A percentile compares a stretch with the other conserved stretches of the same genome.
Conservation (phyloP, 1,140 invertebrate species). For the Callitettix versicolor region DNA sequence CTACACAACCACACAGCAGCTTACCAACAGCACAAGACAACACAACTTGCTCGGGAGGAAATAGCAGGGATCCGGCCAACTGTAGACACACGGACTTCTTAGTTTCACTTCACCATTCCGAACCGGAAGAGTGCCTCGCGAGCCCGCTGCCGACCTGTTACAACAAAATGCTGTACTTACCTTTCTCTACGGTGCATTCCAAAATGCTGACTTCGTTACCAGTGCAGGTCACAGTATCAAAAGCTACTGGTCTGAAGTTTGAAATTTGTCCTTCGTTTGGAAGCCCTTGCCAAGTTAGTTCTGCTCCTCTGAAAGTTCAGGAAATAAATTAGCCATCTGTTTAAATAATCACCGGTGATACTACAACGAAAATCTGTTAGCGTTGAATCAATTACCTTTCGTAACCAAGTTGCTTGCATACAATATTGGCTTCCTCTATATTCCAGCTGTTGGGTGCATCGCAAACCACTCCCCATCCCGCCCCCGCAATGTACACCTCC, state of each 20-base stretch:
- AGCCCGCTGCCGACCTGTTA: too few relatives aligned
- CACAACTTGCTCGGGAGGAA: too few relatives aligned
- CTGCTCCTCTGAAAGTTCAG: constrained; percentile 36
- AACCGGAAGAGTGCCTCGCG: too few relatives aligned
- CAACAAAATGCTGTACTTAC: too few relatives aligned
- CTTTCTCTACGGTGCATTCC: constrained; percentile 33
- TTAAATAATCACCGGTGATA: too few relatives aligned
- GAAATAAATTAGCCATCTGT: constrained; percentile 21
- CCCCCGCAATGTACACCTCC: constrained; percentile 35
- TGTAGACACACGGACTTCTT: too few relatives aligned
- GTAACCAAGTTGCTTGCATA: constrained; percentile 45
- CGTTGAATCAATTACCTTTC: constrained; percentile 32
- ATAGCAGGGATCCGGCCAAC: too few relatives aligned
- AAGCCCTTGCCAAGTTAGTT: constrained; percentile 41
- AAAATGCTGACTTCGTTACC: constrained; percentile 40
- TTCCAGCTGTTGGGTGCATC: constrained; percentile 39
- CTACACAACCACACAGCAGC: too few relatives aligned
- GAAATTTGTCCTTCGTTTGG: constrained; percentile 18
- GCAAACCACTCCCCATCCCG: constrained; percentile 43
- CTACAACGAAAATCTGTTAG: too few relatives aligned
- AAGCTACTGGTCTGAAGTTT: constrained; percentile 23
- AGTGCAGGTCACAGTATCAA: constrained; percentile 35
- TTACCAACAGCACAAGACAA: too few relatives aligned
- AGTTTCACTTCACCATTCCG: too few relatives aligned
- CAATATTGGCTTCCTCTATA: constrained; percentile 39